Conservation (phyloP, 2,888 invertebrate genomes). For the Polydrusus tereticollis region DNA sequence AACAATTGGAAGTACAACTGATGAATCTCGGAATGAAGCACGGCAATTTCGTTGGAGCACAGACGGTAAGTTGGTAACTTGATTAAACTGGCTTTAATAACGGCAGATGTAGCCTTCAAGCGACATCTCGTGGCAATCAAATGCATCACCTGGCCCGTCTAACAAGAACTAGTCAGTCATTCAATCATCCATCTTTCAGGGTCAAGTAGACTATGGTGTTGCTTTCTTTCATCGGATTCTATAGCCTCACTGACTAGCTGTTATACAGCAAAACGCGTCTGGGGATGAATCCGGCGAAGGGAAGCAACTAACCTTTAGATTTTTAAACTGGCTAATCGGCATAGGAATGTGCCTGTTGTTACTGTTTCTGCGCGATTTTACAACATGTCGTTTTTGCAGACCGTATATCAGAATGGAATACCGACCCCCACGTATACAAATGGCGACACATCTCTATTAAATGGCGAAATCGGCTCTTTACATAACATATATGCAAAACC, state of each 20-base stretch:
- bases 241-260: no score
- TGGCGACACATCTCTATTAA: conserved; percentile 39
- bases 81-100: neutral
- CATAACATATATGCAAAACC: conserved; percentile 46
- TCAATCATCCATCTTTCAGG: no score
- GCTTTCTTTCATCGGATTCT: no score
- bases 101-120: neutral
- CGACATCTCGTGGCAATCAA: neutral
- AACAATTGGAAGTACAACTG: conserved; percentile 64
- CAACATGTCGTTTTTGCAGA: conserved; percentile 26
- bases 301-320: no score
- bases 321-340: no score
- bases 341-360: no score
- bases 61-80: conserved; percentile 39
- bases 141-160: no score
- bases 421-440: conserved; percentile 50
- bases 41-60: conserved; percentile 38
- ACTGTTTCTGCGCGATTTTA: no score
- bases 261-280: no score
- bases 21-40: conserved; percentile 61
- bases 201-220: no score
- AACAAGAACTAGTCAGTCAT: no score
- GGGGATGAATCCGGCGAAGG: no score
- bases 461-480: conserved; percentile 41
- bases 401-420: conserved; percentile 56